Base-by-base conservation (phyloP, 2,113 vertebrate species). In the Python bivittatus region DNA sequence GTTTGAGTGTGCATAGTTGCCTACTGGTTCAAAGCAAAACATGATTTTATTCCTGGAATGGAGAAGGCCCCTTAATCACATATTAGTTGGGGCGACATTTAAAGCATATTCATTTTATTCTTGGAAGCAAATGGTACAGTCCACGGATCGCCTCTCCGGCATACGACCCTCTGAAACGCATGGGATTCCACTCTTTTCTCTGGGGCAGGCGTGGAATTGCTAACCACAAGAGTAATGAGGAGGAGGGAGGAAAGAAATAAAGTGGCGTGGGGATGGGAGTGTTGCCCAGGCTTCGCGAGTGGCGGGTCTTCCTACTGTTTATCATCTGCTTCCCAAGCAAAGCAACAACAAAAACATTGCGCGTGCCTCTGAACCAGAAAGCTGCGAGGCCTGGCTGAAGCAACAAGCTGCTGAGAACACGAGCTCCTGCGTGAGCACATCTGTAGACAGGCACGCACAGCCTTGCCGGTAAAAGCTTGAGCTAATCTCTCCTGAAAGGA, bases 341-440 rank as follows among this genome's bases (percentile, higher is more conserved):
- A 84, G 84, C 64, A 15, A 68, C 64, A 33, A 68, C 64, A 95
- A 91, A 86, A 23, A 90, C 89, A 58, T 56, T 89, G 93, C 93
- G 93, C 92, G 93, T 88, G 93, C 90, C 1, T 25, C 92, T 84
- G 94, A 91, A 57, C 85, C 84, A 84, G 38, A 15, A 90, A 85
- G 56, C 79, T 58, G 88, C 57, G 57, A 89, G 92, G 64, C 54
- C 90, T 38, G 90, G 93, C 48, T 83, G 64, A 88, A 17, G 89
- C 89, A 88, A 89, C 2, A 90, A 92, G 44, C 57, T 42, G 60
- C n/a, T 9, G 72, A 84, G 84, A 22, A 72, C 1, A 1, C 12
- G 10, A 58, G 38, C n/a, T 20, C 10, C 6, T 44, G 23, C 58
- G 5, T 48, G 29, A 4, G 20, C 23, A 44, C 52, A 17, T 22